Evolutionary conservation across 2,888 invertebrate genomes (phyloP).

Genomic region (Ophion obscuratus): DNA sequence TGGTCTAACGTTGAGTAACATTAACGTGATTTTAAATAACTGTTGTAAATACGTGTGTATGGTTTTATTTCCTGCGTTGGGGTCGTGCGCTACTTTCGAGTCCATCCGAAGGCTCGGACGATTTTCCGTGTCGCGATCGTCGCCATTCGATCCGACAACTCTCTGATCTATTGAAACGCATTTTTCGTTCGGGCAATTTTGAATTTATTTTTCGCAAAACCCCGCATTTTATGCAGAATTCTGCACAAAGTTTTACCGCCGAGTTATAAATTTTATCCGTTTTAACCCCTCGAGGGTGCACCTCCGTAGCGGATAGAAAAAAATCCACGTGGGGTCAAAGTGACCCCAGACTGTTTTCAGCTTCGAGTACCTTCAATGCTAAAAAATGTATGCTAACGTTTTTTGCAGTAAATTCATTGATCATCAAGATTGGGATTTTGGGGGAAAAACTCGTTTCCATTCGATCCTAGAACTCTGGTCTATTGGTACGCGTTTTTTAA

Average conservation of each 20-base stretch:
- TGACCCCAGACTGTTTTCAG: neutral
- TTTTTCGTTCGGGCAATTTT: too few species aligned
- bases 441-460: too few species aligned
- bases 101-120: neutral
- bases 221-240: neutral
- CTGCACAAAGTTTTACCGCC: neutral
- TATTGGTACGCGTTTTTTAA: too few species aligned
- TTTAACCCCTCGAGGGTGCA: neutral
- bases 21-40: constrained; percentile 44
- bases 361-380: neutral
- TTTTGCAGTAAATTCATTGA: too few species aligned
- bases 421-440: too few species aligned
- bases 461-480: too few species aligned
- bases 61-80: neutral
- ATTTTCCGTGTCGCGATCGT: too few species aligned
- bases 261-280: neutral
- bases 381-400: too few species aligned
- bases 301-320: neutral
- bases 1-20: constrained; percentile 16
- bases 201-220: too few species aligned
- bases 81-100: too few species aligned
- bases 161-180: too few species aligned
- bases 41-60: constrained; percentile 53
- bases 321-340: neutral
- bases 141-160: too few species aligned